These are phyloP conservation scores for Drosophila funebris DNA, from an alignment of 1,140 invertebrate species.

Conservation along the genomic window DNA sequence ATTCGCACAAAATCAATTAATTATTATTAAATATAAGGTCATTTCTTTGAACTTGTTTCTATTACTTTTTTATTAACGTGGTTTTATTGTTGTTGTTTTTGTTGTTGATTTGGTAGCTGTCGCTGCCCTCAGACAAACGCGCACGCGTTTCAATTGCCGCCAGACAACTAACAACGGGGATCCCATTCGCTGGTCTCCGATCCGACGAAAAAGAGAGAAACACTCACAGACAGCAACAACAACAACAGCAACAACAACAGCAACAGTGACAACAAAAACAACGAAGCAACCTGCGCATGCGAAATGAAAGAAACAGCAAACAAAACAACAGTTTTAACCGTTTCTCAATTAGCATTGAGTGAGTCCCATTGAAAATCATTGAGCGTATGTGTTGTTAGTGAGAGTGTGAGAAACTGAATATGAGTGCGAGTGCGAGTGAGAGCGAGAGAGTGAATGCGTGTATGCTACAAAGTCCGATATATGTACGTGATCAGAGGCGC, in stretches of 20 bases:
- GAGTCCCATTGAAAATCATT: constrained; percentile 4
- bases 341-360: constrained; percentile 15
- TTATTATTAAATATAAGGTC: constrained; percentile 1
- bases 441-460: not conserved
- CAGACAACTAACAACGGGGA: constrained; percentile 59
- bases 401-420: constrained; percentile 1
- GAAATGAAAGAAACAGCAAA: constrained; percentile 42
- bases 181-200: constrained; percentile 32
- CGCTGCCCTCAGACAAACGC: constrained; percentile 59
- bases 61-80: constrained; percentile 33
- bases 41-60: constrained; percentile 12
- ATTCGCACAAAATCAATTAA: not conserved
- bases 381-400: constrained; percentile 6
- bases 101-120: constrained; percentile 44
- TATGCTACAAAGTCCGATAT: constrained; percentile 24
- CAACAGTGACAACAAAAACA: constrained; percentile 15
- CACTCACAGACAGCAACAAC: constrained; percentile 15
- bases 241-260: constrained; percentile 49
- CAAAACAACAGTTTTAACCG: constrained; percentile 21
- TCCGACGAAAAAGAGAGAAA: constrained; percentile 9
- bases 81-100: constrained; percentile 13
- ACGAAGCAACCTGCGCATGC: constrained; percentile 64
- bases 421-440: not conserved
- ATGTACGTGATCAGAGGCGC: not conserved
- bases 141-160: constrained; percentile 69